Conservation (phyloP, 2,797 vertebrate species). For the Eptatretus atami region DNA sequence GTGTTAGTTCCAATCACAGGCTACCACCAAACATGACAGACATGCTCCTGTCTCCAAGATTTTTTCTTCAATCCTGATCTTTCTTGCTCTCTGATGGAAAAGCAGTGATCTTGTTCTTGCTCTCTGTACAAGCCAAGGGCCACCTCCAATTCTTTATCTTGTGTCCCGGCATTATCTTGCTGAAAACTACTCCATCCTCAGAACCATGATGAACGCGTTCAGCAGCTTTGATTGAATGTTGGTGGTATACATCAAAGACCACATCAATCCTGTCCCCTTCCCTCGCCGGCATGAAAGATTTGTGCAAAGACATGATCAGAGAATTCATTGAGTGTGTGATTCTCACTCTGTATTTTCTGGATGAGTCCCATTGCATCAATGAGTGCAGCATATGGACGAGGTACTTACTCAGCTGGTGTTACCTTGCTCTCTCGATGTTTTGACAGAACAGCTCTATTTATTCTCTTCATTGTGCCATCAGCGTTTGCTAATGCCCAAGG, state of each 20-base stretch:
- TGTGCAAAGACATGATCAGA: no score
- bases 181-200: background rate
- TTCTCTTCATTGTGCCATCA: background rate
- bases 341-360: background rate
- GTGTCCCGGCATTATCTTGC: background rate
- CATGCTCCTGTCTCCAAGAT: no score
- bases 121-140: background rate
- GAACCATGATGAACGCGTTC: background rate
- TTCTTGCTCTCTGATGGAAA: no score
- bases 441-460: background rate
- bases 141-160: background rate
- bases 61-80: no score
- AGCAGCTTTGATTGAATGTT: background rate
- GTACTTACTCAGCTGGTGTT: background rate
- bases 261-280: background rate
- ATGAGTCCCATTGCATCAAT: conserved; percentile 3
- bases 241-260: background rate
- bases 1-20: no score
- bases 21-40: no score
- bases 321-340: no score
- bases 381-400: background rate
- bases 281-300: background rate
- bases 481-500: no score
- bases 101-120: background rate
- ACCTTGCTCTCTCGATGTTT: background rate